These are phyloP conservation scores for Sternotherus odoratus DNA, from an alignment of 2,797 vertebrate genomes.

Conservation along the genomic window DNA sequence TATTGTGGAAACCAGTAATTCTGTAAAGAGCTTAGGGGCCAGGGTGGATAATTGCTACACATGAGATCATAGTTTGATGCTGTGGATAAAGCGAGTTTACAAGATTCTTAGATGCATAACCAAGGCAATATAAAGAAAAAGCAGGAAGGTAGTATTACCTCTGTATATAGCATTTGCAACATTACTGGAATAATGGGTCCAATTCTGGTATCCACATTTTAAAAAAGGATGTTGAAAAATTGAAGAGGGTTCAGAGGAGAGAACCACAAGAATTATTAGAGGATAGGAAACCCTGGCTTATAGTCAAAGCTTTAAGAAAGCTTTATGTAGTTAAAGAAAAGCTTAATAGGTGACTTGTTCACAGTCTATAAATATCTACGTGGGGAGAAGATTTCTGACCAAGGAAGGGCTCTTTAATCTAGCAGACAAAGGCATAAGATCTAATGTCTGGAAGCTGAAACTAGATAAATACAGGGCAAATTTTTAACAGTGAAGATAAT, in stretches of 20 bases:
- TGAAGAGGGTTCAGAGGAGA: not conserved
- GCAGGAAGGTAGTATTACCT: not conserved
- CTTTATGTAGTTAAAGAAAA: not conserved
- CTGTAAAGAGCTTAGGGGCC: not conserved
- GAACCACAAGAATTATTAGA: not conserved
- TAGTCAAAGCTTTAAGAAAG: not conserved
- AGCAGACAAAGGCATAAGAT: too few species aligned
- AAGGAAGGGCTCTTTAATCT: not conserved
- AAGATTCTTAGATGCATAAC: not conserved
- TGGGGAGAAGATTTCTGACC: not conserved
- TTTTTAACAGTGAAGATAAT: not conserved
- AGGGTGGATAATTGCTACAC: not conserved
- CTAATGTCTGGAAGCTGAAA: not conserved
- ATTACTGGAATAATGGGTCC: not conserved
- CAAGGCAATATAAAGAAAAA: not conserved
- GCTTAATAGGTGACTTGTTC: not conserved
- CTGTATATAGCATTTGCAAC: not conserved
- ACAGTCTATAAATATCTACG: not conserved
- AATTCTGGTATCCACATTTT: not conserved
- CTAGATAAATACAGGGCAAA: not conserved
- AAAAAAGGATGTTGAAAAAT: not conserved
- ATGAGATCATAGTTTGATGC: not conserved
- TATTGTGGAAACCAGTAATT: not conserved
- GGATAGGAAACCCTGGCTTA: not conserved
- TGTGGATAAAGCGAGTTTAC: not conserved